Conservation (phyloP, 1,140 invertebrate species). For the Chironomus tepperi region DNA sequence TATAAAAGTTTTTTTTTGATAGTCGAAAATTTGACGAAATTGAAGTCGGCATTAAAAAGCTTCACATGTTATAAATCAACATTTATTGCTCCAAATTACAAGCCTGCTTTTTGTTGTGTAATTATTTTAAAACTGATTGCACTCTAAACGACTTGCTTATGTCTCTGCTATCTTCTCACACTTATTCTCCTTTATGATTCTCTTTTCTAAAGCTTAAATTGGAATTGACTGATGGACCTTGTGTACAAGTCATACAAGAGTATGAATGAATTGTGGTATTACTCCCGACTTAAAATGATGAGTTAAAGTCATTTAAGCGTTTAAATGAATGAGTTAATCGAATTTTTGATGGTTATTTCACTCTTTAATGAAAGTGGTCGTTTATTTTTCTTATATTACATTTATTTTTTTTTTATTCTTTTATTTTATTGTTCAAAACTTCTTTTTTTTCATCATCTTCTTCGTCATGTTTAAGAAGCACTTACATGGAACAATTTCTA, state of each 20-base stretch:
- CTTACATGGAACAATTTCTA: no score
- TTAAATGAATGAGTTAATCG: conserved; percentile 14
- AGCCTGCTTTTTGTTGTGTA: not conserved
- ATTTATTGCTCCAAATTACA: conserved; percentile 9
- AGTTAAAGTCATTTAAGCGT: conserved; percentile 8
- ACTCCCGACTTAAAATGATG: conserved; percentile 5
- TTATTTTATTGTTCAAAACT: no score
- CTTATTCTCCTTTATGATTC: no score
- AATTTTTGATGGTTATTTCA: conserved; percentile 14
- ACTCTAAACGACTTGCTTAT: not conserved
- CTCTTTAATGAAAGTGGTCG: not conserved
- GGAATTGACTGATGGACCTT: conserved; percentile 6
- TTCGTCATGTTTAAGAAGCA: no score
- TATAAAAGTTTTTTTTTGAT: not conserved
- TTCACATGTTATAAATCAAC: conserved; percentile 3
- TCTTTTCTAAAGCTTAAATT: not conserved
- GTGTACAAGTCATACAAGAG: not conserved
- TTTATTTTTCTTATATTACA: no score
- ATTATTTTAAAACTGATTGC: not conserved
- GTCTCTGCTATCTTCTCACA: no score
- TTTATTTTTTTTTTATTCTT: no score
- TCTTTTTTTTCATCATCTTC: no score
- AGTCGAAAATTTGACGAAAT: conserved; percentile 13
- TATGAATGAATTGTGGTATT: not conserved
- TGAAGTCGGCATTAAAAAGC: not conserved